Percentiles rank a stretch among this genome's conserved stretches.
Evolutionary conservation across 2,888 invertebrate species (phyloP).

Genomic region (Eutolmus rufibarbis): DNA sequence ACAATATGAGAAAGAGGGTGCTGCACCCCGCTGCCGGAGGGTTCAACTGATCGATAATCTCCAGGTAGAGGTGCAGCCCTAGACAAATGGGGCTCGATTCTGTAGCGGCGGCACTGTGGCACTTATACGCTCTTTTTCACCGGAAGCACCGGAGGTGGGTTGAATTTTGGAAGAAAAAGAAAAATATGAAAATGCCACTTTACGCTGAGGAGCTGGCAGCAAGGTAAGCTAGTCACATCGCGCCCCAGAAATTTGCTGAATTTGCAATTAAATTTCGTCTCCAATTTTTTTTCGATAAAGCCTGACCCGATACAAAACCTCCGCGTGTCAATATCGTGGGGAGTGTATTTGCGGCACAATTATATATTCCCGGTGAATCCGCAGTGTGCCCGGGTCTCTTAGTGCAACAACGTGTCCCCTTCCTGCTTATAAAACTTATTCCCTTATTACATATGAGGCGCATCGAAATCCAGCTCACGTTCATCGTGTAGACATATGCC

Average conservation of each 20-base stretch:
- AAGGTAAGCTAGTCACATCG: not conserved
- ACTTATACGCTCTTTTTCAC: not conserved
- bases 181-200: not conserved
- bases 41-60: not conserved
- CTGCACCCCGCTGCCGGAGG: not conserved
- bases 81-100: not conserved
- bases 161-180: not conserved
- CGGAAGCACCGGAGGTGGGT: not conserved
- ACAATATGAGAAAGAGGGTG: not conserved
- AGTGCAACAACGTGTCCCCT: conserved; percentile 13
- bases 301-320: not conserved
- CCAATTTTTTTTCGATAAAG: not conserved
- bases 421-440: not conserved
- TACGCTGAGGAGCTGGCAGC: not conserved
- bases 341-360: not conserved
- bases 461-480: conserved; percentile 22
- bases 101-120: not conserved
- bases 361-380: not conserved
- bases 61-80: not conserved
- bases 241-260: not conserved
- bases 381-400: not conserved
- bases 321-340: not conserved
- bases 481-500: conserved; percentile 25
- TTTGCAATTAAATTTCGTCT: conserved; percentile 7
- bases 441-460: conserved; percentile 3